Conservation (phyloP, 2,797 vertebrate genomes). For the Amphiprion clarkii region DNA sequence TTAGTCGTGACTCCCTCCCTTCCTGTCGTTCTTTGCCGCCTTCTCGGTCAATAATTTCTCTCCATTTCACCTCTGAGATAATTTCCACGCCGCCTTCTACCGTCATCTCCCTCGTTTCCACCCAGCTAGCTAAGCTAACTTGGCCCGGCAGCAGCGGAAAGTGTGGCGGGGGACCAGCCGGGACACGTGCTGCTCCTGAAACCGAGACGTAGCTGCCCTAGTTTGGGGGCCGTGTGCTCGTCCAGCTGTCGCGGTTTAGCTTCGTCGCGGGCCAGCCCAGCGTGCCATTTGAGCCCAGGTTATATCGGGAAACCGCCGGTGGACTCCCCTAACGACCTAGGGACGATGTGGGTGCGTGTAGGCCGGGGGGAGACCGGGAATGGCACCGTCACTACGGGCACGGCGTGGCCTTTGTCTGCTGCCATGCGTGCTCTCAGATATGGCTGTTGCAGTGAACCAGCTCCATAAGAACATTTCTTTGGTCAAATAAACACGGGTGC, state of each 20-base stretch:
- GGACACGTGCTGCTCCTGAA: conserved; percentile 66
- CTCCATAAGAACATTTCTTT: too few species aligned
- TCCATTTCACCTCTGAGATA: accelerated
- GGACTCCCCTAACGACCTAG: not conserved
- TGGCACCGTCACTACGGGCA: conserved; percentile 27
- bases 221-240: conserved; percentile 20
- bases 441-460: too few species aligned
- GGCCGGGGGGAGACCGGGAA: conserved; percentile 29
- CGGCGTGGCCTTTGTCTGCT: conserved; percentile 73
- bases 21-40: not conserved
- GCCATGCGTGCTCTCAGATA: conserved; percentile 13
- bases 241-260: conserved; percentile 36
- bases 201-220: not conserved
- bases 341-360: conserved; percentile 2
- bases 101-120: not conserved
- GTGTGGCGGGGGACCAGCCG: not conserved
- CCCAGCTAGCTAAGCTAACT: accelerated
- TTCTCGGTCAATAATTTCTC: accelerated
- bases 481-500: too few species aligned
- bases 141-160: not conserved
- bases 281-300: conserved; percentile 7
- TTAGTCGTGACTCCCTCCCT: conserved; percentile 52
- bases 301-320: conserved; percentile 13
- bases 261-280: not conserved
- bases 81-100: accelerated